Percentiles rank a stretch among this genome's conserved stretches.
Evolutionary conservation across 64 coral and sea anemone species (phyloP).

Genomic region (Trachythela sp.): DNA sequence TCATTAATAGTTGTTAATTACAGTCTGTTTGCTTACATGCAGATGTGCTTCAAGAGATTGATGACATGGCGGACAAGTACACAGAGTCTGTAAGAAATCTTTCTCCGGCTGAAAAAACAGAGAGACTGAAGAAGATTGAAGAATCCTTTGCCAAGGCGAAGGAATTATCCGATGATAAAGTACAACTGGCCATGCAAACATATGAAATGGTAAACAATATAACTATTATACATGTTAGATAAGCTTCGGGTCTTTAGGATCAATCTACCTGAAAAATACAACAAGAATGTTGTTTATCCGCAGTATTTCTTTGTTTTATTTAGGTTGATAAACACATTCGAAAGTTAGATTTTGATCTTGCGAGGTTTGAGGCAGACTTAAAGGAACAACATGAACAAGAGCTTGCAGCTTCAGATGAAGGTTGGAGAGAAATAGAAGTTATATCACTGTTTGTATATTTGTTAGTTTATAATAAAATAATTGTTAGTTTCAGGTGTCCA

Average conservation of each 20-base stretch:
- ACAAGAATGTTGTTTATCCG: neutral
- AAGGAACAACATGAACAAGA: slow-evolving; percentile 97
- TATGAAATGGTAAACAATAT: slow-evolving; percentile 80
- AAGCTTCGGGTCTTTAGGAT: too few species aligned
- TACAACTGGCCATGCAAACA: slow-evolving; percentile 97
- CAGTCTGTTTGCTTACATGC: neutral
- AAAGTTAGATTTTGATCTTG: slow-evolving; percentile 91
- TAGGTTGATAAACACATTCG: slow-evolving; percentile 99
- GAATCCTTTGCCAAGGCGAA: slow-evolving; percentile 86
- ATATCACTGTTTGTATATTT: too few species aligned
- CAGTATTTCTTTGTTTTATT: neutral
- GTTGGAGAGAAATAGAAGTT: too few species aligned
- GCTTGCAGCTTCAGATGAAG: slow-evolving; percentile 76
- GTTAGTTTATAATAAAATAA: too few species aligned
- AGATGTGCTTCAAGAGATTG: slow-evolving; percentile 95
- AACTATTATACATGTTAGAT: neutral
- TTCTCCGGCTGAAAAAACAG: slow-evolving; percentile 66
- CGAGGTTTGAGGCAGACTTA: slow-evolving; percentile 92
- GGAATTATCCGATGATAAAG: slow-evolving; percentile 97
- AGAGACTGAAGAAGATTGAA: slow-evolving; percentile 93
- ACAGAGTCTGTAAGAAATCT: slow-evolving; percentile 63
- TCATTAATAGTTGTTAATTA: too few species aligned
- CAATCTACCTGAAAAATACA: neutral
- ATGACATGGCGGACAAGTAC: slow-evolving; percentile 92
- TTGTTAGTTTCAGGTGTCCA: too few species aligned